Evolutionary conservation across 2,888 invertebrate species (phyloP).

Genomic region (Drosophila meridiana): DNA sequence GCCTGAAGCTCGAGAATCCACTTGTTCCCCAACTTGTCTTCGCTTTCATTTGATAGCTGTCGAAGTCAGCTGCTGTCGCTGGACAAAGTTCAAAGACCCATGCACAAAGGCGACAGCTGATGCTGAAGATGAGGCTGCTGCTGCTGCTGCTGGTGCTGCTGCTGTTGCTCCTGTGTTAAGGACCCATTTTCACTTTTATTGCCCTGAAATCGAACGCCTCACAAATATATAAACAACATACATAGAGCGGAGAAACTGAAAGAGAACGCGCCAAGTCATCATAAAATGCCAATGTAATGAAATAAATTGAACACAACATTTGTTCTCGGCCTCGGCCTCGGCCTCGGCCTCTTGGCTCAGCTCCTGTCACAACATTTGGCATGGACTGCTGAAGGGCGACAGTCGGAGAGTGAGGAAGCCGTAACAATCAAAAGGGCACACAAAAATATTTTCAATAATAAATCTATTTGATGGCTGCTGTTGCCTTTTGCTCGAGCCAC

Average conservation of each 20-base stretch:
- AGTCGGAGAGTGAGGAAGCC: slow-evolving; percentile 12
- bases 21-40: slow-evolving; percentile 19
- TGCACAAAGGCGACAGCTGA: slow-evolving; percentile 55
- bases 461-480: slow-evolving; percentile 76
- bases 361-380: slow-evolving; percentile 60
- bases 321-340: slow-evolving; percentile 46
- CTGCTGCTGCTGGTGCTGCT: slow-evolving; percentile 1
- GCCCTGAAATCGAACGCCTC: slow-evolving; percentile 63
- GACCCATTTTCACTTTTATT: slow-evolving; percentile 73
- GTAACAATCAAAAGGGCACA: slow-evolving; percentile 71
- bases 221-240: slow-evolving; percentile 56
- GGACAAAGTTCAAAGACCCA: slow-evolving; percentile 60
- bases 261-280: slow-evolving; percentile 65
- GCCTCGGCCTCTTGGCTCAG: slow-evolving; percentile 20
- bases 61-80: slow-evolving; percentile 47
- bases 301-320: slow-evolving; percentile 76
- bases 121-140: slow-evolving; percentile 25
- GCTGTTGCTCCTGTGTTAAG: slow-evolving; percentile 49
- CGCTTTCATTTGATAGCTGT: slow-evolving; percentile 40
- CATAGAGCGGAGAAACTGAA: slow-evolving; percentile 30
- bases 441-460: slow-evolving; percentile 80
- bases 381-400: slow-evolving; percentile 3
- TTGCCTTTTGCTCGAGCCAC: slow-evolving; percentile 22
- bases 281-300: slow-evolving; percentile 74
- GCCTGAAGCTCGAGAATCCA: neutral